Evolutionary conservation across 1,140 invertebrate genomes (phyloP).

Genomic region (Calephelis nemesis): DNA sequence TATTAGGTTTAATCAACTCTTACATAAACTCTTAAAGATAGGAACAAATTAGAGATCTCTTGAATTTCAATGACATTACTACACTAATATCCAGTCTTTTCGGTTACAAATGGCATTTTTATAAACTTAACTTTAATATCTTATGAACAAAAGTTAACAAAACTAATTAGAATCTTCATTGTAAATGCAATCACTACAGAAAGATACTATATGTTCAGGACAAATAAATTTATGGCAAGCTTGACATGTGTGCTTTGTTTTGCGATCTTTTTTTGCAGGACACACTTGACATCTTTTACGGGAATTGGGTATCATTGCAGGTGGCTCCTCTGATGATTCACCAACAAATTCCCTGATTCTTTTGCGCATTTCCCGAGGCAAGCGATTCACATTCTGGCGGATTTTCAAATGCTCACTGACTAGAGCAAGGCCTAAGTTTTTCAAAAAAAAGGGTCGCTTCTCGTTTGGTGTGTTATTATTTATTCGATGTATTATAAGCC

Average conservation of each 20-base stretch:
- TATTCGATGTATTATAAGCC: not conserved
- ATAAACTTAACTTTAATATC: too few species aligned
- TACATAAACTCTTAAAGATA: too few species aligned
- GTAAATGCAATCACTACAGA: too few species aligned
- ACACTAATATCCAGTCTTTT: too few species aligned
- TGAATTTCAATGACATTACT: too few species aligned
- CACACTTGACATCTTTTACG: conserved; percentile 24
- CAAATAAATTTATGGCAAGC: conserved; percentile 20
- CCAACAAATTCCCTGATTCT: too few species aligned
- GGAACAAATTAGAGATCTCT: too few species aligned
- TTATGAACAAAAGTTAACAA: too few species aligned
- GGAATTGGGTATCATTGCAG: conserved; percentile 18
- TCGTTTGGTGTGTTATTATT: not conserved
- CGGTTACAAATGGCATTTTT: too few species aligned
- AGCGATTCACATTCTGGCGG: not conserved
- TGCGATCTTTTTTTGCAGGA: conserved; percentile 21
- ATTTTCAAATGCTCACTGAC: not conserved
- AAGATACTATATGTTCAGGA: not conserved
- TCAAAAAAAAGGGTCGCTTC: conserved; percentile 8
- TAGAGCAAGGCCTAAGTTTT: conserved; percentile 1
- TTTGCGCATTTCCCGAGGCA: not conserved
- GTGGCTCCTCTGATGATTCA: too few species aligned
- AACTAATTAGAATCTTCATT: too few species aligned
- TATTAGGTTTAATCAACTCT: too few species aligned
- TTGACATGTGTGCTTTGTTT: conserved; percentile 20